phyloP scores from a whole-genome alignment of 1,140 invertebrate species.

The Chironomus striatipennis region DNA sequence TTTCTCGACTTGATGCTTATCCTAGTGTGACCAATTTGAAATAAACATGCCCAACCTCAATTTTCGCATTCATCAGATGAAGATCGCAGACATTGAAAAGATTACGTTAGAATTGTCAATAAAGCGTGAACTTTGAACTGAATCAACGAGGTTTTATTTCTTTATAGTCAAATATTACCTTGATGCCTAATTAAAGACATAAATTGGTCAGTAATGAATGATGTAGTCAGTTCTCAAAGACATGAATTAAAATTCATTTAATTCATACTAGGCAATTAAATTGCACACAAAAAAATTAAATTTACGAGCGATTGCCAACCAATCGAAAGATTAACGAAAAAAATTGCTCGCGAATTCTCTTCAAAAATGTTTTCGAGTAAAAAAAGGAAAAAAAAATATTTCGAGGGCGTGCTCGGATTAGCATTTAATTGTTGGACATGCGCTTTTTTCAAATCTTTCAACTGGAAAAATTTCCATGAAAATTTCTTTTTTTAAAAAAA shows the following conservation, averaged over 20 bases:
- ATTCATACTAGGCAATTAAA: neutral
- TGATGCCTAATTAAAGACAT: conserved; percentile 1
- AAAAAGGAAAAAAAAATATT: neutral
- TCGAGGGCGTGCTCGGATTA: conserved; percentile 12
- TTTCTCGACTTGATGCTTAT: conserved; percentile 20
- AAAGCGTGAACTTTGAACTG: conserved; percentile 21
- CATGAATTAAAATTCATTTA: neutral
- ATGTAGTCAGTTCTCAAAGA: neutral
- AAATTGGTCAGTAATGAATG: neutral
- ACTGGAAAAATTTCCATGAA: conserved; percentile 21
- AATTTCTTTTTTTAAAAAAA: conserved; percentile 10
- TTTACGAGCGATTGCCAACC: neutral
- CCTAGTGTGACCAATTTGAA: conserved; percentile 11
- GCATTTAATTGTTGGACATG: conserved; percentile 16
- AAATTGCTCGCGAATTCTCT: neutral
- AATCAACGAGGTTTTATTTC: conserved; percentile 12
- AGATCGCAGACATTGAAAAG: neutral
- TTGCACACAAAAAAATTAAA: neutral
- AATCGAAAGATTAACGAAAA: conserved; percentile 6
- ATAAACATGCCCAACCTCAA: conserved; percentile 21
- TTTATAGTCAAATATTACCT: neutral
- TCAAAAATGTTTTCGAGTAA: neutral
- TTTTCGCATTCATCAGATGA: neutral
- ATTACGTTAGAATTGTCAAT: conserved; percentile 23
- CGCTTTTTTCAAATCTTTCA: neutral